A percentile compares a stretch with the other conserved stretches of the same genome.
Evolutionary conservation across 2,113 vertebrate genomes (phyloP).

Genomic region (Poeciliopsis occidentalis): DNA sequence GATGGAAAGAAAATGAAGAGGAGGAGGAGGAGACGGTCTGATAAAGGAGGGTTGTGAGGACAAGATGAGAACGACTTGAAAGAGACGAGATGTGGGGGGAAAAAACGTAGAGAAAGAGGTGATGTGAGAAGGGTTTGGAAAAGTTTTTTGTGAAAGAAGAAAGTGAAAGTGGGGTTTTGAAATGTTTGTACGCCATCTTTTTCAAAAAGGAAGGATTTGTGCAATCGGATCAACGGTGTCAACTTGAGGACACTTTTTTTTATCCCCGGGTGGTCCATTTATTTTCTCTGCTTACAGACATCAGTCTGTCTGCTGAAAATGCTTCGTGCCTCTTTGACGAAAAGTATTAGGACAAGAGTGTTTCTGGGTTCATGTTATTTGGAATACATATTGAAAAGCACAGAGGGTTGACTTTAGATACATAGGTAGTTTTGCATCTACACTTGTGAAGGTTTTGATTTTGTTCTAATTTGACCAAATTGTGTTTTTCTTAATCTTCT

Average conservation of each 20-base stretch:
- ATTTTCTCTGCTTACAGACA: slow-evolving; percentile 28
- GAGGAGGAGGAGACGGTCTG: slow-evolving; percentile 50
- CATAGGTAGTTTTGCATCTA: background rate
- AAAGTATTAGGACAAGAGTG: background rate
- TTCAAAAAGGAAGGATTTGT: slow-evolving; percentile 61
- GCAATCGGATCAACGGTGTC: slow-evolving; percentile 59
- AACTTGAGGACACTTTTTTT: slow-evolving; percentile 56
- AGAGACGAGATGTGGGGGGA: slow-evolving; percentile 50
- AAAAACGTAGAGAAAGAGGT: slow-evolving; percentile 49
- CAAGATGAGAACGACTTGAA: slow-evolving; percentile 63
- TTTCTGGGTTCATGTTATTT: background rate
- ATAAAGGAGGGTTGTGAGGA: slow-evolving; percentile 61
- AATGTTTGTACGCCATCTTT: slow-evolving; percentile 62
- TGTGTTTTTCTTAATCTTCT: slow-evolving; percentile 35
- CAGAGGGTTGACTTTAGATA: slow-evolving; percentile 12
- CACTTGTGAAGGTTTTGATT: background rate
- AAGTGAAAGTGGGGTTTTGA: slow-evolving; percentile 53
- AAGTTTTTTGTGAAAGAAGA: slow-evolving; percentile 36
- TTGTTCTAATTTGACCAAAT: background rate
- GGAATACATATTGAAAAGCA: background rate
- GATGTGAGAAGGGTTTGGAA: slow-evolving; percentile 53
- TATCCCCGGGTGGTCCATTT: slow-evolving; percentile 30
- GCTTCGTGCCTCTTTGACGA: background rate
- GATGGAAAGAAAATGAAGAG: slow-evolving; percentile 52
- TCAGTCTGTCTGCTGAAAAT: slow-evolving; percentile 15